These are phyloP conservation scores for Pseudomyrmex concolor DNA, from an alignment of 1,140 invertebrate species.

Conservation along the genomic window DNA sequence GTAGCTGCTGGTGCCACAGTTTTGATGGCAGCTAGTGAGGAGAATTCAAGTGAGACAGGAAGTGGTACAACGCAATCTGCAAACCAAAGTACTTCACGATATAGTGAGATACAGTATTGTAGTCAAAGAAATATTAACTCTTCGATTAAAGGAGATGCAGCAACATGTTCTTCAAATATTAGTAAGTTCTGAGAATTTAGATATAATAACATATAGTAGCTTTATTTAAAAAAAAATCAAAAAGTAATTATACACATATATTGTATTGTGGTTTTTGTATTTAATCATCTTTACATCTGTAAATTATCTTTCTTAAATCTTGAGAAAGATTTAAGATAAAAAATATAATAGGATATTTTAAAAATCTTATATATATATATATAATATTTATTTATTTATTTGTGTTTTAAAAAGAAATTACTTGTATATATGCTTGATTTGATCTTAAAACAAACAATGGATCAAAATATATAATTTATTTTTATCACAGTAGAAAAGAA, in stretches of 20 bases:
- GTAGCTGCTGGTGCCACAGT: slow-evolving; percentile 76
- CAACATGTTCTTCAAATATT: slow-evolving; percentile 52
- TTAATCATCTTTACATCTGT: not conserved
- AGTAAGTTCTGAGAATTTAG: slow-evolving; percentile 53
- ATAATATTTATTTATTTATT: not conserved
- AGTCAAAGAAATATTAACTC: slow-evolving; percentile 62
- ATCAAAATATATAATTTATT: not conserved
- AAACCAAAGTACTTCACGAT: slow-evolving; percentile 59
- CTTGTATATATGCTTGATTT: not conserved
- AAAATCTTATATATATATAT: too few species aligned
- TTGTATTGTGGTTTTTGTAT: slow-evolving; percentile 32
- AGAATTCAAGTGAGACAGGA: slow-evolving; percentile 69
- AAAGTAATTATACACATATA: not conserved
- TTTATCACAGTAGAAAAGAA: slow-evolving; percentile 62
- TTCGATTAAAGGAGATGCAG: slow-evolving; percentile 56
- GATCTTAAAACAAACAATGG: too few species aligned
- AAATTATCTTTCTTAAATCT: too few species aligned
- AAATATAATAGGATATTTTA: too few species aligned
- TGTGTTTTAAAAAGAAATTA: slow-evolving; percentile 3
- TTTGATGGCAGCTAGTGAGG: slow-evolving; percentile 77
- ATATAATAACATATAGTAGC: too few species aligned
- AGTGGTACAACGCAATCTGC: slow-evolving; percentile 53
- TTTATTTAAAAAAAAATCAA: not conserved
- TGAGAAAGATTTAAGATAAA: too few species aligned
- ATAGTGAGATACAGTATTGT: slow-evolving; percentile 59